phyloP scores from a whole-genome alignment of 2,888 invertebrate species.

The Dendrolimus pini region DNA sequence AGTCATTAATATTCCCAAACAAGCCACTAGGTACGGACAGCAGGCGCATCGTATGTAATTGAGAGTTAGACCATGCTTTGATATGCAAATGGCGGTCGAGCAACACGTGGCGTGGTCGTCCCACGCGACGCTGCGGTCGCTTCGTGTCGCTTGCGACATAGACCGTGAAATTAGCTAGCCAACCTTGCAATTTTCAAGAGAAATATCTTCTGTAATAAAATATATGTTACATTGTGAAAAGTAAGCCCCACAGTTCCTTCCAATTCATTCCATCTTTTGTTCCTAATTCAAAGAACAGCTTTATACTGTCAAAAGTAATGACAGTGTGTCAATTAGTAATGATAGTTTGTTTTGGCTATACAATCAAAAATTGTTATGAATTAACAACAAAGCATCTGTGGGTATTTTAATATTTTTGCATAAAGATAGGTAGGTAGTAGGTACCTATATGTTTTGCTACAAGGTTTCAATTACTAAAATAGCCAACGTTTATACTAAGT shows the following conservation, averaged over 20 bases:
- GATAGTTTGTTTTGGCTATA: too few species aligned
- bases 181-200: neutral
- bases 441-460: too few species aligned
- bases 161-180: constrained; percentile 1
- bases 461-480: too few species aligned
- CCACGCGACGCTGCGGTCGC: constrained; percentile 11
- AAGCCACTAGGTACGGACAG: neutral
- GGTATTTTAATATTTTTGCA: too few species aligned
- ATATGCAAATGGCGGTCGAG: constrained; percentile 61
- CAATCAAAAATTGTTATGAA: too few species aligned
- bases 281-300: too few species aligned
- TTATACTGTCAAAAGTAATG: too few species aligned
- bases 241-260: neutral
- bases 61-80: constrained; percentile 58
- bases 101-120: constrained; percentile 46
- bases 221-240: neutral
- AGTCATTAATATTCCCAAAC: neutral
- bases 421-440: too few species aligned
- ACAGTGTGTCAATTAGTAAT: too few species aligned
- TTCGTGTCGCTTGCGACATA: neutral
- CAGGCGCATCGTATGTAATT: constrained; percentile 34
- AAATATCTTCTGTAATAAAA: neutral
- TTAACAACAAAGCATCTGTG: too few species aligned
- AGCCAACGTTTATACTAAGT: too few species aligned
- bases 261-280: too few species aligned